Evolutionary conservation across 2,888 invertebrate species (phyloP), one percentile per base, ranked within the genome.

Genomic region (Drosophila buzzatii): DNA sequence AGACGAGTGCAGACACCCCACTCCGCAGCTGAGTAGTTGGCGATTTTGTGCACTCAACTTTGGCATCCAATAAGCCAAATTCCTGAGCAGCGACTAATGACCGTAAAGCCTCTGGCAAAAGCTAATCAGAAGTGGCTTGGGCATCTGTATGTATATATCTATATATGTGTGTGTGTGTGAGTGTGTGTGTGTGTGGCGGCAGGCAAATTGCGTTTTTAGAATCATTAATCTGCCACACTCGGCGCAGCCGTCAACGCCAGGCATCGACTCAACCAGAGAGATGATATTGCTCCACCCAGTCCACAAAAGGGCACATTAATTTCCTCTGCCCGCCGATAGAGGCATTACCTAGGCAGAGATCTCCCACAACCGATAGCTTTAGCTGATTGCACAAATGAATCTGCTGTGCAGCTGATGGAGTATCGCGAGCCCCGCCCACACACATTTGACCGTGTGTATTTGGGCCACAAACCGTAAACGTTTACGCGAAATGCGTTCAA

Each of bases 291-390:
- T 27, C 64, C 10, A 61, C 74, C 71, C 74, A 78, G 58, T 64
- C 80, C 80, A 78, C 80, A 90, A 88, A 89, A 85, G 82, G 89
- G 88, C 90, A 91, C 89, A 91, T 91, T 91, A 91, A 91, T 91
- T 91, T 91, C 91, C 91, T 91, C 73, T 85, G 81, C 78, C 77
- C 81, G 83, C 72, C 71, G 76, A 74, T 77, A 42, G 27, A 70
- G 66, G 70, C 66, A 74, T 80, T 75, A 79, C 74, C 77, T 79
- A 66, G 68, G 73, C 65, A 52, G 73, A 64, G 84, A 84, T 84
- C 70, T 70, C 59, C 65, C 65, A 51, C 42, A 27, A 42, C 63
- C 71, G 85, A 83, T 85, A 83, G 83, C 83, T 83, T 73, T 76
- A 75, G 81, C 76, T 83, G 86, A 86, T 86, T 84, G 82, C 84